phyloP scores from a whole-genome alignment of 2,113 vertebrate genomes.

The Microcebus murinus region DNA sequence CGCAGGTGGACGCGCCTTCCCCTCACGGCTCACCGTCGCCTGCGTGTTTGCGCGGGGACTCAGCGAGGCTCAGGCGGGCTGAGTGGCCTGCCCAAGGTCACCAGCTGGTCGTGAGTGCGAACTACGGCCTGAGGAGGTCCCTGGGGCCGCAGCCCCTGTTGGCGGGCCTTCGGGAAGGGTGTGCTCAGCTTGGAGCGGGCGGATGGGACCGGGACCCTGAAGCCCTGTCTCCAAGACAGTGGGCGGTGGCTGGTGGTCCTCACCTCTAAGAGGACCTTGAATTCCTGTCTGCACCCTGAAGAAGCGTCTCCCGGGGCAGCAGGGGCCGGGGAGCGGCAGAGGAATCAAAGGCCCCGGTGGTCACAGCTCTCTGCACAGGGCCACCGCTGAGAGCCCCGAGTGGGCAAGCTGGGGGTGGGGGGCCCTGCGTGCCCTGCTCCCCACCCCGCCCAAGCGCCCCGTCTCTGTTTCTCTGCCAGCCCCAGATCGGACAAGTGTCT shows the following conservation, averaged over 20 bases:
- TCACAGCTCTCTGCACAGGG: neutral
- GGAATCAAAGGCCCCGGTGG: neutral
- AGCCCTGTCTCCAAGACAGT: neutral
- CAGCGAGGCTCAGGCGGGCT: neutral
- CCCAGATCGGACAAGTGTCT: constrained; percentile 15
- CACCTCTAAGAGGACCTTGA: neutral
- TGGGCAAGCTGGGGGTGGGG: rapidly evolving
- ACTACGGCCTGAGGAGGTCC: neutral
- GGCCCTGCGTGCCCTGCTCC: neutral
- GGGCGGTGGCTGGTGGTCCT: neutral
- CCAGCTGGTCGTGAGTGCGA: neutral
- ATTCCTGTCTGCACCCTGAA: neutral
- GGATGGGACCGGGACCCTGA: rapidly evolving
- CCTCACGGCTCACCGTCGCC: rapidly evolving
- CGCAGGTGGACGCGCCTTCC: too few relatives aligned
- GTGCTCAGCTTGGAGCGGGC: neutral
- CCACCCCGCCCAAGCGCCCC: neutral
- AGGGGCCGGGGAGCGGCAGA: neutral
- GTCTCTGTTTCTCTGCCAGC: neutral
- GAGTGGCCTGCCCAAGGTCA: neutral
- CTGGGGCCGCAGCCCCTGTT: neutral
- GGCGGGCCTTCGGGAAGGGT: neutral
- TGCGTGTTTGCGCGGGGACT: rapidly evolving
- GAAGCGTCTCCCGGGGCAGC: neutral
- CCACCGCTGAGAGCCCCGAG: neutral